Evolutionary conservation across 1,140 invertebrate species (phyloP), one percentile per base, ranked within the genome.

Genomic region (Lethocerus indicus): DNA sequence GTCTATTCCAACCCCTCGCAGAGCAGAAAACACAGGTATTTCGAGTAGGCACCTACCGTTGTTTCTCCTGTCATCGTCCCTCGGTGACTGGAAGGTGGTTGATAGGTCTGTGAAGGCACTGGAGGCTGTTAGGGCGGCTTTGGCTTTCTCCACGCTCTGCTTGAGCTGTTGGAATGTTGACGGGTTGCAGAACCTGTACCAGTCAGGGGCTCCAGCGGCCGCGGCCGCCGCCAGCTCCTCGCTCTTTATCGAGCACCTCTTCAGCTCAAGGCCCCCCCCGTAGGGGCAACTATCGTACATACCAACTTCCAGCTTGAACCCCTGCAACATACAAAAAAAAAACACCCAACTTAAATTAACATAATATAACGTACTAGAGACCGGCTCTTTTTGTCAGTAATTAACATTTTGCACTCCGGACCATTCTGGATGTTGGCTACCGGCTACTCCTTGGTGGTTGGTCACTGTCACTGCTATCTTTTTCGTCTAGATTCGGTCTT

Each of bases 231-330:
- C 61, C 61, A 70, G 68, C 41, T 71, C 72, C 53, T 73, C 71
- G 40, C 69, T 67, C 53, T 73, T 73, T 32, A 73, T 69, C 27
- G 60, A 60, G 35, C 49, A 55, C 58, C 85, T 72, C 67, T 88
- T 87, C 59, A 87, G 69, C 65, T 87, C 84, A 57, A 87, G 70
- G 63, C 78, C 81, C 63, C 83, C 81, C 70, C 87, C 87, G 64
- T 83, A 87, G 70, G 84, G 87, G 59, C 81, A 81, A 67, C 83
- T 87, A 72, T 88, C 85, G 75, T 87, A 88, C 84, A 87, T 87
- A 63, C 67, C 67, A 64, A 68, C 47, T 44, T 54, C 49, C 51
- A 54, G 49, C 45, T 44, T n/a, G n/a, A n/a, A n/a, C n/a, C n/a
- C n/a, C n/a, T n/a, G n/a, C n/a, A n/a, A n/a, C n/a, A n/a, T n/a